phyloP scores from a whole-genome alignment of 2,888 invertebrate genomes.

The Hemistola chrysoprasaria region DNA sequence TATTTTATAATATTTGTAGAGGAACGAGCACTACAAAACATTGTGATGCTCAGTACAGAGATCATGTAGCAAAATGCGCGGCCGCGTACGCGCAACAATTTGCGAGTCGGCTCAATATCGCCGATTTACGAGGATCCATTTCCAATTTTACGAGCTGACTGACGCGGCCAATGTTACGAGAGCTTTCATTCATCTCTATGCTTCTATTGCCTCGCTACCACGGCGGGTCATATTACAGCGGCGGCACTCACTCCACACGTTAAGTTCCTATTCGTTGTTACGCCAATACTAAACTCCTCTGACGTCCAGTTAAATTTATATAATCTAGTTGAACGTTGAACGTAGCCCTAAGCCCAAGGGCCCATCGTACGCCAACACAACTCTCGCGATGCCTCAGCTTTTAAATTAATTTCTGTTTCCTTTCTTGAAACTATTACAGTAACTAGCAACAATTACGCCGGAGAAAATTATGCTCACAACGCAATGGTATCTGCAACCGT shows the following conservation, averaged over 20 bases:
- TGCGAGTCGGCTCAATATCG: conserved; percentile 62
- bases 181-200: conserved; percentile 41
- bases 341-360: conserved; percentile 40
- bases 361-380: conserved; percentile 47
- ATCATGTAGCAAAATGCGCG: conserved; percentile 60
- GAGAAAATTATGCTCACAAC: conserved; percentile 33
- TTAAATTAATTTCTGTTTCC: conserved; percentile 46
- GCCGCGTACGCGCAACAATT: conserved; percentile 64
- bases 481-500: conserved; percentile 29
- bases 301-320: conserved; percentile 55
- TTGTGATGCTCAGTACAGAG: conserved; percentile 33
- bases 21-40: conserved; percentile 13
- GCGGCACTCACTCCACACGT: conserved; percentile 41
- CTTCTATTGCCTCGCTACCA: conserved; percentile 3
- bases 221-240: conserved; percentile 39
- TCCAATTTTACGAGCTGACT: conserved; percentile 67
- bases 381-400: conserved; percentile 42
- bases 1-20: not conserved
- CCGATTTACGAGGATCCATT: conserved; percentile 71
- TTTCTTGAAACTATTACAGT: conserved; percentile 34
- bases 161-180: conserved; percentile 54
- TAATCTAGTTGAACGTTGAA: conserved; percentile 35
- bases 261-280: conserved; percentile 55
- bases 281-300: conserved; percentile 48
- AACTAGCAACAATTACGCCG: conserved; percentile 40